Evolutionary conservation across 2,888 invertebrate species (phyloP).

Genomic region (Agonopterix alstromeriana): DNA sequence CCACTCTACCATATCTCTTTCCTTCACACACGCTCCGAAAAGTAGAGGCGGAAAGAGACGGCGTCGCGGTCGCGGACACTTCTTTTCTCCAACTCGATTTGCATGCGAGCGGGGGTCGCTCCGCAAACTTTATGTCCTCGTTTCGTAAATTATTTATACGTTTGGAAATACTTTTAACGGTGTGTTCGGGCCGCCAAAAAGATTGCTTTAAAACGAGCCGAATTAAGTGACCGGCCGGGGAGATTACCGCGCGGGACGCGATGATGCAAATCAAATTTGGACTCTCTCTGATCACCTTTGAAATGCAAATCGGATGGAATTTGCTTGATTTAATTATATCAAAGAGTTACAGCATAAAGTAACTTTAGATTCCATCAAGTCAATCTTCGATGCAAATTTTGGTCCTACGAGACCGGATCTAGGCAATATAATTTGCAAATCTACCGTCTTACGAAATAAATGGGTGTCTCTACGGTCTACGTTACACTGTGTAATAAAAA

Average conservation of each 20-base stretch:
- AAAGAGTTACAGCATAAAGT: too few relatives aligned
- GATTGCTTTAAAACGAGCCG: constrained; percentile 60
- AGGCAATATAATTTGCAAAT: too few relatives aligned
- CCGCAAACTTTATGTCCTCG: constrained; percentile 75
- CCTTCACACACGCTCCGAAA: constrained; percentile 24
- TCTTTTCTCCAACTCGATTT: constrained; percentile 73
- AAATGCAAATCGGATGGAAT: constrained; percentile 7
- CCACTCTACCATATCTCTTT: constrained; percentile 25
- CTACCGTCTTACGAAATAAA: too few relatives aligned
- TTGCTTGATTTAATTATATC: neutral
- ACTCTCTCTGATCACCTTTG: constrained; percentile 30
- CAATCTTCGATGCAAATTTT: too few relatives aligned
- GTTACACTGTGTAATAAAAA: too few relatives aligned
- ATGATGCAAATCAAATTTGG: constrained; percentile 40
- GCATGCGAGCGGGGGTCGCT: constrained; percentile 69
- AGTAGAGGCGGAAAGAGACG: constrained; percentile 49
- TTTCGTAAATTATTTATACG: constrained; percentile 74
- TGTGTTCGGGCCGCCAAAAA: constrained; percentile 54
- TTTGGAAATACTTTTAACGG: constrained; percentile 74
- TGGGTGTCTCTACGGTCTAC: too few relatives aligned
- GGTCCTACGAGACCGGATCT: too few relatives aligned
- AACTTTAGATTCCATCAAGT: too few relatives aligned
- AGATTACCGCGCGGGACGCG: constrained; percentile 43
- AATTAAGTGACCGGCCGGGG: constrained; percentile 56
- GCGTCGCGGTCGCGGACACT: constrained; percentile 54